phyloP scores from a whole-genome alignment of 2,888 invertebrate species.

The Macrophya alboannulata region DNA sequence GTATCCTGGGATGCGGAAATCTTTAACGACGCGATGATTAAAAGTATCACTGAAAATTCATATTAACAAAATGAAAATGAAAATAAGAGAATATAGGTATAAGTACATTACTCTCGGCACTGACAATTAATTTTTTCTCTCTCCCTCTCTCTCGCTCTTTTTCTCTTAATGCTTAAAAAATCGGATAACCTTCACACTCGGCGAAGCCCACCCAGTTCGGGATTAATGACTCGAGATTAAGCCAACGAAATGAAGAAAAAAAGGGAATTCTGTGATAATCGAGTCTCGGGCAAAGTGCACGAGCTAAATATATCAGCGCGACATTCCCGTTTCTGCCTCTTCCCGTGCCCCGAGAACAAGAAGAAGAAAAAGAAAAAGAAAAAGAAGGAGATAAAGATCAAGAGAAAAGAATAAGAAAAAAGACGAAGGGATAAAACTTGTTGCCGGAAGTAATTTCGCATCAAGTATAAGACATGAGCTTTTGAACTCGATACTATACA shows the following conservation, averaged over 20 bases:
- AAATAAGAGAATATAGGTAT: background rate
- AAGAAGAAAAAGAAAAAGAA: background rate
- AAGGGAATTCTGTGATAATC: constrained; percentile 2
- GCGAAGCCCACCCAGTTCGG: background rate
- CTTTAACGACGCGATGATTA: constrained; percentile 63
- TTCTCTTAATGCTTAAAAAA: background rate
- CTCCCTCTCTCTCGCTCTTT: background rate
- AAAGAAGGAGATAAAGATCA: too few species aligned
- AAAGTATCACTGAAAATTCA: constrained; percentile 59
- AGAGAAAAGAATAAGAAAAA: background rate
- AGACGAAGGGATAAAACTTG: constrained; percentile 1
- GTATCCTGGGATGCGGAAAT: constrained; percentile 60
- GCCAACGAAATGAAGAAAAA: background rate
- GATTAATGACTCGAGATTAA: background rate
- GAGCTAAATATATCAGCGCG: constrained; percentile 14
- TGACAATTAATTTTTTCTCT: background rate
- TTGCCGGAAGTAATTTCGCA: background rate
- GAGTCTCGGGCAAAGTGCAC: constrained; percentile 11
- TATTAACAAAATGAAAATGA: background rate
- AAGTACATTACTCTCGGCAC: background rate
- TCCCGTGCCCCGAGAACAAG: background rate
- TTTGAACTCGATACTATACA: background rate
- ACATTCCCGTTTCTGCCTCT: background rate
- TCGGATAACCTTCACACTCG: constrained; percentile 17
- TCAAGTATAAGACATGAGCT: background rate